phyloP scores from a whole-genome alignment of 2,113 vertebrate genomes.

The Isichthys henryi region DNA sequence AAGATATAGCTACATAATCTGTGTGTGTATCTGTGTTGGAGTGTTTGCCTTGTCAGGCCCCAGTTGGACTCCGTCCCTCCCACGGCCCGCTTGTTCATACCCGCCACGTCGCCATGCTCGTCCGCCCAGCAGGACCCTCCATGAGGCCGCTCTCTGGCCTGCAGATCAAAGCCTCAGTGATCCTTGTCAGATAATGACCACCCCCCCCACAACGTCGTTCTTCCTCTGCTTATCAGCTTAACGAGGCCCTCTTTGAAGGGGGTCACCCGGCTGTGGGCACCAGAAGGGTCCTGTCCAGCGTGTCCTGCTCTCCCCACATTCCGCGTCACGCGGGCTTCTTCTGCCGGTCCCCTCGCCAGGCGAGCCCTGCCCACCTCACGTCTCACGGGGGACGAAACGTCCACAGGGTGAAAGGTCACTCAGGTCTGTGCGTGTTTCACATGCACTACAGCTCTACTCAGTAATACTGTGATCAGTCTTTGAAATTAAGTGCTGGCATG shows the following conservation, averaged over 20 bases:
- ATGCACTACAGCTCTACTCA: not conserved
- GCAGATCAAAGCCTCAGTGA: conserved; percentile 62
- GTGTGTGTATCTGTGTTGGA: not conserved
- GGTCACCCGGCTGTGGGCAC: conserved; percentile 42
- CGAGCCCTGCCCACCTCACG: not conserved
- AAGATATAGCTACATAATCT: not conserved
- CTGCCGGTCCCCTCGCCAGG: not conserved
- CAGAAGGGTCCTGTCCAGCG: not conserved
- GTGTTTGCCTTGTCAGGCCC: not conserved
- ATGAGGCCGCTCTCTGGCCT: conserved; percentile 54
- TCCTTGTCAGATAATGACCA: conserved; percentile 62
- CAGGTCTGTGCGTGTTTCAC: not conserved
- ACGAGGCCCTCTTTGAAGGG: conserved; percentile 46
- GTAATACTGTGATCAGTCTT: not conserved
- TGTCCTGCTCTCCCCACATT: not conserved
- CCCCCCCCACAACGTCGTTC: conserved; percentile 52
- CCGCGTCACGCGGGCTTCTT: not conserved
- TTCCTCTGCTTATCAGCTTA: conserved; percentile 61
- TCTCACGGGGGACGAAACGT: not conserved
- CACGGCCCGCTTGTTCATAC: conserved; percentile 55
- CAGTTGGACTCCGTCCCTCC: not conserved
- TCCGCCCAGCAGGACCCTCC: conserved; percentile 62
- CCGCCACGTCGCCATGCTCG: conserved; percentile 58
- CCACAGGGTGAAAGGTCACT: not conserved
- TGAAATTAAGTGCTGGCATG: not conserved